phyloP scores from a whole-genome alignment of 2,888 invertebrate genomes.

The Adelognathus sp. region DNA sequence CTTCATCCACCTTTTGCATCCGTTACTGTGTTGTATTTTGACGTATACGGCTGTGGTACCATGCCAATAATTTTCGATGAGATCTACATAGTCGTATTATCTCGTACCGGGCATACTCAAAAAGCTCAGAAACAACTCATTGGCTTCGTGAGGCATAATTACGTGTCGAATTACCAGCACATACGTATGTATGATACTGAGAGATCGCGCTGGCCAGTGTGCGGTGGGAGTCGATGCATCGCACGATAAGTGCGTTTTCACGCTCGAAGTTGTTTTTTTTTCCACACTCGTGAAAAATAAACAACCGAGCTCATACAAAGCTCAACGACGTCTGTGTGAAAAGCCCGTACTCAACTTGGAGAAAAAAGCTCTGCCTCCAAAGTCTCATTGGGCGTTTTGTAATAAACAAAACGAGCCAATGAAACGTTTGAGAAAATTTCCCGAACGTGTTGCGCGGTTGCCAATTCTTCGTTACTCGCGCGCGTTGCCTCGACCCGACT shows the following conservation, averaged over 20 bases:
- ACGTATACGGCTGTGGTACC: not conserved
- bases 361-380: not conserved
- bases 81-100: not conserved
- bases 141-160: not conserved
- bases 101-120: not conserved
- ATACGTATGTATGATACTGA: not conserved
- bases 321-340: not conserved
- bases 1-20: not conserved
- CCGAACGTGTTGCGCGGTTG: constrained; percentile 52
- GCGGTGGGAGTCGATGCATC: not conserved
- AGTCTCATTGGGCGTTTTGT: not conserved
- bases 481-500: not conserved
- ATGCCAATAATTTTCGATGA: not conserved
- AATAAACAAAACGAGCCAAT: constrained; percentile 31
- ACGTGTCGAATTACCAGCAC: not conserved
- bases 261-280: not conserved
- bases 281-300: not conserved
- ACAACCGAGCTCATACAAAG: not conserved
- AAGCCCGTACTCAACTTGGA: not conserved
- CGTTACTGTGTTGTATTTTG: not conserved
- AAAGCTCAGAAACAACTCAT: not conserved
- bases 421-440: constrained; percentile 17
- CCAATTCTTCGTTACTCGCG: constrained; percentile 22
- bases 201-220: not conserved
- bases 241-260: not conserved